These are phyloP conservation scores for Aquatica leii DNA, from an alignment of 2,888 invertebrate species.

Conservation along the genomic window DNA sequence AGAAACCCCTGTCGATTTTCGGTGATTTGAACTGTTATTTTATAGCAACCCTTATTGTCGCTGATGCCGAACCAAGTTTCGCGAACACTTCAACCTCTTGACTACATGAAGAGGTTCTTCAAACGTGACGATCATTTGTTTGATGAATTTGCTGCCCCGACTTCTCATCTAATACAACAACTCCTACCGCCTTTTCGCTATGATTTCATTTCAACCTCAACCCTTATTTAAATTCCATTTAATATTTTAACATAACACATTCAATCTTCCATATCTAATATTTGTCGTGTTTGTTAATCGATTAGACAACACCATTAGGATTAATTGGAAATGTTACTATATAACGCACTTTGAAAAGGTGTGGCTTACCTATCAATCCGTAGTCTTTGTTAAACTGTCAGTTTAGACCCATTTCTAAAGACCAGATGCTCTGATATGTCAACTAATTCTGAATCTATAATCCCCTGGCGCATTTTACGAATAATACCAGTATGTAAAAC, in stretches of 20 bases:
- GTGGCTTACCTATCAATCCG: slow-evolving; percentile 53
- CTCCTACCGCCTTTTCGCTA: slow-evolving; percentile 26
- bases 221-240: slow-evolving; percentile 8
- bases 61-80: slow-evolving; percentile 45
- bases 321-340: slow-evolving; percentile 48
- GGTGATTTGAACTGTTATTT: slow-evolving; percentile 43
- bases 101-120: slow-evolving; percentile 55
- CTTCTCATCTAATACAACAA: slow-evolving; percentile 45
- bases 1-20: neutral
- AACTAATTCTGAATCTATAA: slow-evolving; percentile 18
- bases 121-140: slow-evolving; percentile 58
- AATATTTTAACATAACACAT: neutral
- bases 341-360: slow-evolving; percentile 56
- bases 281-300: slow-evolving; percentile 26
- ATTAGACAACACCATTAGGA: slow-evolving; percentile 45
- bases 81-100: slow-evolving; percentile 52
- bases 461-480: no score
- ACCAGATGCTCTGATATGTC: slow-evolving; percentile 38
- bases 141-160: slow-evolving; percentile 52
- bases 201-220: slow-evolving; percentile 17
- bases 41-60: slow-evolving; percentile 47
- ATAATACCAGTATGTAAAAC: no score
- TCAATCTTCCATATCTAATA: no score
- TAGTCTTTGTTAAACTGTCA: slow-evolving; percentile 48
- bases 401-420: slow-evolving; percentile 47